A percentile compares a stretch with the other conserved stretches of the same genome.
These are phyloP conservation scores for Myocastor coypus DNA, from an alignment of 2,113 vertebrate species.

Conservation along the genomic window DNA sequence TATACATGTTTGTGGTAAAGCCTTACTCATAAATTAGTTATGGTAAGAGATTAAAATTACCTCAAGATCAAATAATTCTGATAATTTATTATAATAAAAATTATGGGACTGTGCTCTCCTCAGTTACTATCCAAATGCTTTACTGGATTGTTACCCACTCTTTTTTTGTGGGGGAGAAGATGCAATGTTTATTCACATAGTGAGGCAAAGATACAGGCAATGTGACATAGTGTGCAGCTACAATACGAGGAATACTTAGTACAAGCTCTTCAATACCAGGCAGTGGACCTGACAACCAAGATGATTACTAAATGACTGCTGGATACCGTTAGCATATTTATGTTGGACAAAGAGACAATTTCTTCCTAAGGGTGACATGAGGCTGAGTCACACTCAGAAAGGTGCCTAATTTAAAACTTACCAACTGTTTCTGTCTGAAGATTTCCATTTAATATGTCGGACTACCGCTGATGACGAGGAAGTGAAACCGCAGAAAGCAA, in stretches of 20 bases:
- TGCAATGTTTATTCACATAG: neutral
- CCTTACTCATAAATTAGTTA: neutral
- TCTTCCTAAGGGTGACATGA: no score
- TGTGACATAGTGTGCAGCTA: no score
- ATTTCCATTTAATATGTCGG: neutral
- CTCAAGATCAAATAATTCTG: neutral
- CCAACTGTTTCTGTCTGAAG: neutral
- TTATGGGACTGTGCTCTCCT: neutral
- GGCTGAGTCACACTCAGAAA: neutral
- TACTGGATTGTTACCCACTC: neutral
- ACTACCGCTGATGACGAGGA: neutral
- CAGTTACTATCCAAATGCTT: neutral
- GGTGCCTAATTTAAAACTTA: no score
- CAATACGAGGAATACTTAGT: neutral
- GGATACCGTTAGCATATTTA: no score
- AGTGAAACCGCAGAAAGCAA: neutral
- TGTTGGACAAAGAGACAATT: neutral
- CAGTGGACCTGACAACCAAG: neutral
- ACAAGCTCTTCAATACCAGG: neutral
- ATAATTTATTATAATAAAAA: neutral
- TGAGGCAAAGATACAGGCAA: neutral
- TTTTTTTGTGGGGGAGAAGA: neutral
- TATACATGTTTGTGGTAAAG: neutral
- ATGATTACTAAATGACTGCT: neutral
- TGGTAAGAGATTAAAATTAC: neutral